Percentiles rank a stretch among this genome's conserved stretches.
phyloP scores from a whole-genome alignment of 2,888 invertebrate species.

The Andrena praecox region DNA sequence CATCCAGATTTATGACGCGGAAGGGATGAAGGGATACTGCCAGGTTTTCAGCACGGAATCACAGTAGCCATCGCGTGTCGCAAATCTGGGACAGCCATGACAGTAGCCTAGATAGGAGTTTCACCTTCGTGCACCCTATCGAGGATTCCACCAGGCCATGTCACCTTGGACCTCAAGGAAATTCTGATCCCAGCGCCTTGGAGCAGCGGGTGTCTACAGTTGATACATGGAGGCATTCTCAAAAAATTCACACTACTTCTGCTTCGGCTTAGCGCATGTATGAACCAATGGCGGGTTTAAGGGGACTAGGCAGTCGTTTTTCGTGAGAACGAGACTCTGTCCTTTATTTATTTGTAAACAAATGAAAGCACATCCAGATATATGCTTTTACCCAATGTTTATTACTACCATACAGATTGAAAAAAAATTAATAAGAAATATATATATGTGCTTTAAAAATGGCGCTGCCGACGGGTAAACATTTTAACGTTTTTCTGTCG shows the following conservation, averaged over 20 bases:
- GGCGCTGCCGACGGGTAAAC: no score
- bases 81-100: neutral
- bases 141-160: no score
- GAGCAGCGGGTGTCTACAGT: neutral
- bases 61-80: slow-evolving; percentile 4
- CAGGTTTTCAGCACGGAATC: neutral
- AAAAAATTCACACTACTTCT: neutral
- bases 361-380: no score
- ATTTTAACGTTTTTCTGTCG: no score
- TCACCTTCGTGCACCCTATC: slow-evolving; percentile 23
- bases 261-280: neutral
- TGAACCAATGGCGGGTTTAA: no score
- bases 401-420: no score
- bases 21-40: slow-evolving; percentile 1
- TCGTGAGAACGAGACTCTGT: no score
- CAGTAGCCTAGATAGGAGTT: neutral
- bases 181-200: neutral
- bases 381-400: no score
- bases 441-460: no score
- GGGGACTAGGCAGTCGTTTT: no score
- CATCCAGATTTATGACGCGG: slow-evolving; percentile 7
- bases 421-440: no score
- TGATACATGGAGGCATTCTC: neutral
- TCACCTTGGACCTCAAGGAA: neutral
- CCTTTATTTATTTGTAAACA: no score